Conservation (phyloP, 1,140 invertebrate genomes). For the Lordiphosa clarofinis region DNA sequence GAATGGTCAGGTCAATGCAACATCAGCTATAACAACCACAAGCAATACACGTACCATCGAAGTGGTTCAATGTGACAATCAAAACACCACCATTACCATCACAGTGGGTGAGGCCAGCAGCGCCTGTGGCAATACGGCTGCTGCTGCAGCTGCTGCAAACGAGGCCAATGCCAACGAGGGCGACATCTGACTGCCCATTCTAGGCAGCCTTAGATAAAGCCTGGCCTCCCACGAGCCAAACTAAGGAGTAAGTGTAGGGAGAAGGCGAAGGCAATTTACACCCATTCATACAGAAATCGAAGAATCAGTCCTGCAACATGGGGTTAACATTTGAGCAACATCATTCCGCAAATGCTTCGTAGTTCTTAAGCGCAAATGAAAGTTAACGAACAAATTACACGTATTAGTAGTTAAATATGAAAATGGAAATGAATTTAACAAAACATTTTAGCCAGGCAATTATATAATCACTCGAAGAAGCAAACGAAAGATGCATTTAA, state of each 20-base stretch:
- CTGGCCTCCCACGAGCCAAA: conserved; percentile 29
- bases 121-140: conserved; percentile 13
- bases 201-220: conserved; percentile 64
- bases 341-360: conserved; percentile 52
- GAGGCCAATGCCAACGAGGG: conserved; percentile 56
- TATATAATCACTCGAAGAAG: conserved; percentile 2
- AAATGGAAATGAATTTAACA: conserved; percentile 9
- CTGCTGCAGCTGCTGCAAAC: too few species aligned
- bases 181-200: conserved; percentile 78
- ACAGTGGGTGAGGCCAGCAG: conserved; percentile 56
- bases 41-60: conserved; percentile 71
- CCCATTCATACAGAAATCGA: conserved; percentile 25
- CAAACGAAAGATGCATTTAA: conserved; percentile 6
- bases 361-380: conserved; percentile 70
- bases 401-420: conserved; percentile 54
- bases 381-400: conserved; percentile 72
- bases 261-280: conserved; percentile 27
- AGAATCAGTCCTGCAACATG: conserved; percentile 72
- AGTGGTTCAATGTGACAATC: conserved; percentile 73
- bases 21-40: conserved; percentile 18
- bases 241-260: conserved; percentile 11
- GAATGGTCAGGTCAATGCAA: conserved; percentile 48
- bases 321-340: conserved; percentile 61
- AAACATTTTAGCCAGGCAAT: conserved; percentile 9
- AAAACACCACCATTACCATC: conserved; percentile 68